Base-by-base conservation (phyloP, 2,888 invertebrate genomes). In the Pyrrhia umbra region DNA sequence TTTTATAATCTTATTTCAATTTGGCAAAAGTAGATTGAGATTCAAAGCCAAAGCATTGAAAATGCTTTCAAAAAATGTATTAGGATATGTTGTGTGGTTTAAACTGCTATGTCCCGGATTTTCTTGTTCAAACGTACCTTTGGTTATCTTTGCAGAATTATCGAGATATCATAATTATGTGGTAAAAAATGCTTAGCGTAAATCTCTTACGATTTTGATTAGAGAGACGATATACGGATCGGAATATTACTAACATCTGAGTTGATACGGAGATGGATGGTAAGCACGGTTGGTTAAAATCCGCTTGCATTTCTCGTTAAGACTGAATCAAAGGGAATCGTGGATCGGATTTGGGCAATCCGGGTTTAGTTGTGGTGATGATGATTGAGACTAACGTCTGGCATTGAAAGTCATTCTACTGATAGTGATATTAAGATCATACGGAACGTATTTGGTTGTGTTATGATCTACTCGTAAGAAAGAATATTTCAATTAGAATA, bases 171-270 rank as follows among this genome's bases (percentile, higher is more conserved):
- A 68, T 80, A 76, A 81, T 79, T 71, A 70, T 63, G 56, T 46
- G 27, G 39, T 43, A 52, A 54, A 77, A 74, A 67, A 68, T 49
- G 34, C 57, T 57, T 42, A 54, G 27, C 21, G 16, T 52, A 72
- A 74, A 75, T 71, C 79, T 68, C 61, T 69, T 68, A 71, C 64
- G 66, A 62, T 73, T 43, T 45, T 68, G 61, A 72, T 75, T 67
- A 66, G 54, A 69, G 49, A 49, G 10, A 42, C 39, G 63, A 63
- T 68, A 52, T 51, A 30, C 34, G 27, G 9, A 34, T 34, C n/a
- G 34, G 4, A 0, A 1, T 13, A 6, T 34, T n/a, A 20, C 56
- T 15, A 30, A 43, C 46, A 52, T 60, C 3, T 34, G n/a, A 34
- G 34, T n/a, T n/a, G 34, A 34, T 34, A n/a, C 5, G 4, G 13